These are phyloP conservation scores for Tetragnatha versicolor DNA, from an alignment of 1,140 invertebrate genomes.

Conservation along the genomic window DNA sequence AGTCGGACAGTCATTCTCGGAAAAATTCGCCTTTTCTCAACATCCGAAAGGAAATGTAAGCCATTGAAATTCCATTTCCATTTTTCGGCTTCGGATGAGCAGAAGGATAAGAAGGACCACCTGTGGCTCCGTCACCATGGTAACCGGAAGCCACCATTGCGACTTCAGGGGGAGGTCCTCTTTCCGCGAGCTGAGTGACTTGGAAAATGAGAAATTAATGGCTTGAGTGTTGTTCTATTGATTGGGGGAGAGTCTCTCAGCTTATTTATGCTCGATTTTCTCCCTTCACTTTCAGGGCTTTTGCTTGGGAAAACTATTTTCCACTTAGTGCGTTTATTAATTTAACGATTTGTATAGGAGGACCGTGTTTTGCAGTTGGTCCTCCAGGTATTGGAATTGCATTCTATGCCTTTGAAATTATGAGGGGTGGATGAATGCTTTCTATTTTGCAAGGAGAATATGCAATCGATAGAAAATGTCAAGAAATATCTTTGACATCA, in stretches of 20 bases:
- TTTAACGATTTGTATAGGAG: background rate
- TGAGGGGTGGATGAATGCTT: too few species aligned
- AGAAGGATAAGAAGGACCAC: conserved; percentile 48
- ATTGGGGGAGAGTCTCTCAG: conserved; percentile 17
- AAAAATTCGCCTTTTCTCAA: background rate
- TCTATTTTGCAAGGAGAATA: too few species aligned
- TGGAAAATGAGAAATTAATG: conserved; percentile 51
- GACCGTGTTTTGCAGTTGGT: background rate
- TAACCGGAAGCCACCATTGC: conserved; percentile 3
- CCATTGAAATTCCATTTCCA: conserved; percentile 41
- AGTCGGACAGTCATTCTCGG: too few species aligned
- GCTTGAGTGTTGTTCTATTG: conserved; percentile 41
- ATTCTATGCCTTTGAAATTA: too few species aligned
- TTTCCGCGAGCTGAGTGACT: background rate
- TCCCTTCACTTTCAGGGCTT: background rate
- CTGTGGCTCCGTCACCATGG: conserved; percentile 41
- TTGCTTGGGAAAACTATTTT: background rate
- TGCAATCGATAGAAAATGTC: too few species aligned
- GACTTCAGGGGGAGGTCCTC: background rate
- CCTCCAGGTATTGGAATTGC: too few species aligned
- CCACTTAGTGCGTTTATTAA: background rate
- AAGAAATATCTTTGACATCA: too few species aligned
- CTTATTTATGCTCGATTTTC: conserved; percentile 15
- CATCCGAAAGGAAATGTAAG: conserved; percentile 19
- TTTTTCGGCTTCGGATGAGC: conserved; percentile 14